Conservation (phyloP, 2,888 invertebrate genomes). For the Drosophila monieri region DNA sequence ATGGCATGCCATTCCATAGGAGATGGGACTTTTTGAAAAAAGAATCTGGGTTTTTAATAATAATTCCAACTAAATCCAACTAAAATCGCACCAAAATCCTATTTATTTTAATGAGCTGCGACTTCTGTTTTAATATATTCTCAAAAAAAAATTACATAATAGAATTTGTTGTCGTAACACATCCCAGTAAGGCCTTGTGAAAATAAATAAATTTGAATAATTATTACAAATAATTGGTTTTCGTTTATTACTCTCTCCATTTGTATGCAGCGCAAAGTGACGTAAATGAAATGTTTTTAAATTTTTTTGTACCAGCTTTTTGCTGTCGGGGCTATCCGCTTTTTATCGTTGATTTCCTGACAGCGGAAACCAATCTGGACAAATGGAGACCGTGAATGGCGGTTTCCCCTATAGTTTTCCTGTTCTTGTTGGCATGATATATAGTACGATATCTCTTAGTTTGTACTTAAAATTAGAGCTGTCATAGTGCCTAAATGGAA, state of each 20-base stretch:
- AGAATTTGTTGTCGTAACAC: slow-evolving; percentile 22
- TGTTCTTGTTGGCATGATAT: slow-evolving; percentile 11
- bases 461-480: slow-evolving; percentile 59
- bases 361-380: slow-evolving; percentile 40
- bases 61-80: slow-evolving; percentile 50
- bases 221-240: slow-evolving; percentile 55
- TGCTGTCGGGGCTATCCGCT: slow-evolving; percentile 33
- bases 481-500: slow-evolving; percentile 26
- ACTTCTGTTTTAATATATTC: slow-evolving; percentile 6
- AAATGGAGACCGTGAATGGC: slow-evolving; percentile 30
- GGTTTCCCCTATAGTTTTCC: slow-evolving; percentile 8
- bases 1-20: slow-evolving; percentile 36
- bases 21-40: slow-evolving; percentile 8
- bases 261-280: slow-evolving; percentile 29
- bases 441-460: slow-evolving; percentile 15
- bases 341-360: slow-evolving; percentile 31
- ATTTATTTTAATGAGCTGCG: slow-evolving; percentile 6
- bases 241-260: slow-evolving; percentile 45
- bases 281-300: slow-evolving; percentile 37
- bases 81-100: slow-evolving; percentile 27
- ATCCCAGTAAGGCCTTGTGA: slow-evolving; percentile 30
- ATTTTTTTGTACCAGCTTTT: slow-evolving; percentile 28
- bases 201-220: slow-evolving; percentile 52
- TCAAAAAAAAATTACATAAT: slow-evolving; percentile 6
- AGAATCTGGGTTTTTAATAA: slow-evolving; percentile 26